Conservation (phyloP, 2,888 invertebrate genomes). For the Meghimatium bilineatum region DNA sequence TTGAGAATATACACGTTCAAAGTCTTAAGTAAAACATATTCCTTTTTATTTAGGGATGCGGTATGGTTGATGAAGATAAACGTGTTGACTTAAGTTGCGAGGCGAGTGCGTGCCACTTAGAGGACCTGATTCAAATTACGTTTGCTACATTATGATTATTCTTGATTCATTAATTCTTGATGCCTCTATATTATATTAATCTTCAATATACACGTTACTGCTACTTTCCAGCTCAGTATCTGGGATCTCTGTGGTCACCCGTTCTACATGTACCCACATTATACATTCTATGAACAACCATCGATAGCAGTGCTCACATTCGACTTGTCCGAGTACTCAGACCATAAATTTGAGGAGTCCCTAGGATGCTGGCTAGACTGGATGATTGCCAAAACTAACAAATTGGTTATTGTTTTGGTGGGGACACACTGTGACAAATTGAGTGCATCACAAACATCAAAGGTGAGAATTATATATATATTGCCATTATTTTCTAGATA, state of each 20-base stretch:
- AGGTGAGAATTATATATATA: neutral
- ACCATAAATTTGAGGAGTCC: constrained; percentile 63
- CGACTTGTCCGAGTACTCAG: constrained; percentile 70
- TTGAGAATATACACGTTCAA: no score
- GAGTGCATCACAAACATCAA: constrained; percentile 46
- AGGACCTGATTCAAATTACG: no score
- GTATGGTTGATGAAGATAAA: no score
- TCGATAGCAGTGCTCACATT: constrained; percentile 72
- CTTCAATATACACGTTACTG: neutral
- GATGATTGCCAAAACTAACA: constrained; percentile 73
- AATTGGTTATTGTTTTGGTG: constrained; percentile 69
- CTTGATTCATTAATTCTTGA: no score
- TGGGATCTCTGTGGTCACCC: constrained; percentile 75
- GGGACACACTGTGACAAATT: constrained; percentile 73
- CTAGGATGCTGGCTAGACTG: constrained; percentile 75
- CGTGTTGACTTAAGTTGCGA: no score
- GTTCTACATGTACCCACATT: constrained; percentile 69
- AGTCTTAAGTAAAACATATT: no score
- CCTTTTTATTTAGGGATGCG: no score
- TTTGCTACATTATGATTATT: no score
- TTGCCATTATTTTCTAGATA: no score
- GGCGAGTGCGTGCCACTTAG: no score
- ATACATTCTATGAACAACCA: constrained; percentile 72
- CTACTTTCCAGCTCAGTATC: constrained; percentile 59
- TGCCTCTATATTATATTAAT: no score